These are phyloP conservation scores for Phrynosoma platyrhinos DNA, from an alignment of 2,113 vertebrate genomes.

Conservation along the genomic window DNA sequence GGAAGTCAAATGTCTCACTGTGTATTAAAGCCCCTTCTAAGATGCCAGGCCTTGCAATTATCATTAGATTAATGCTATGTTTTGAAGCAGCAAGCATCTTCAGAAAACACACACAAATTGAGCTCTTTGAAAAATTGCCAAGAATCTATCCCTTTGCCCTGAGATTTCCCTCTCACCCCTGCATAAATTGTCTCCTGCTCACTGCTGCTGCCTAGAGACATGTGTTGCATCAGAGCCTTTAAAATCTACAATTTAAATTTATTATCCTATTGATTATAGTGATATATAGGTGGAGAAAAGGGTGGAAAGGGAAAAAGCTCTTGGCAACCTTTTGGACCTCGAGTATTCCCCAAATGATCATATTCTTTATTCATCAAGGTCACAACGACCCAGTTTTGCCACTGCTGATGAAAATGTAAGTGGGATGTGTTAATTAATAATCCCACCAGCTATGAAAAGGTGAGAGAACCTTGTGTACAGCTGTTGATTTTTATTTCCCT, in stretches of 20 bases:
- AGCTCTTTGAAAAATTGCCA: slow-evolving; percentile 20
- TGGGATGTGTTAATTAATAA: slow-evolving; percentile 70
- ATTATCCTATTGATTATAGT: slow-evolving; percentile 60
- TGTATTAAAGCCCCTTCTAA: rapidly evolving
- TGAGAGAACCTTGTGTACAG: neutral
- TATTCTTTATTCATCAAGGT: slow-evolving; percentile 75
- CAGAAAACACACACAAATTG: neutral
- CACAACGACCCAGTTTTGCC: slow-evolving; percentile 66
- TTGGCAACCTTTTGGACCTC: slow-evolving; percentile 50
- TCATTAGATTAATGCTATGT: neutral
- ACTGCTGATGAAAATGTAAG: slow-evolving; percentile 67
- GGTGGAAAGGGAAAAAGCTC: neutral
- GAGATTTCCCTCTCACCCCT: neutral
- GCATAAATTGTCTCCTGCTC: slow-evolving; percentile 19
- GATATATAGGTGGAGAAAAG: neutral
- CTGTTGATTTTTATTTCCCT: neutral
- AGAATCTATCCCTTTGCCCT: slow-evolving; percentile 35
- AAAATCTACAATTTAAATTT: slow-evolving; percentile 62
- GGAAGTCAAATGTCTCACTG: neutral
- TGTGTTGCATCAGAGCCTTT: neutral
- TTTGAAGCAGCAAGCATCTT: neutral
- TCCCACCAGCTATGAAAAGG: slow-evolving; percentile 60
- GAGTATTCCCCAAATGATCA: slow-evolving; percentile 68
- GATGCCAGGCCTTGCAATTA: rapidly evolving
- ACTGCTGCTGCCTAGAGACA: neutral